Base-by-base conservation (phyloP, 2,113 vertebrate species). In the Hystrix brachyura region DNA sequence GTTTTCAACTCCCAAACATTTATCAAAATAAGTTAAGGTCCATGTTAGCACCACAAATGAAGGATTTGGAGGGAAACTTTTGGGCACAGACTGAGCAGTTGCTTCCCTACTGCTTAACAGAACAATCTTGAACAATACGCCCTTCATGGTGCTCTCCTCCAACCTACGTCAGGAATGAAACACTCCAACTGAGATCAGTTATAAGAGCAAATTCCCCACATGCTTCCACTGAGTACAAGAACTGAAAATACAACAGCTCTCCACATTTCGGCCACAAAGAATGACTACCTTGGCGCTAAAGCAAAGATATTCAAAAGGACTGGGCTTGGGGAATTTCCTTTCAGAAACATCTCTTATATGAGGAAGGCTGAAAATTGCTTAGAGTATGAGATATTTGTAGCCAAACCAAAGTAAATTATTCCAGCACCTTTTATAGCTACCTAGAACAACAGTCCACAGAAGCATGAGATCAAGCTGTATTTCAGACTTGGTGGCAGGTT, bases 131-230 rank as follows among this genome's bases (percentile, higher is more conserved):
- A 98, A 96, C 96, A 97, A 98, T 90, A 90, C 89, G 95, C 96
- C 93, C 91, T 98, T 97, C 48, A 82, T 95, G 98, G 98, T 95
- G 97, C 90, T 95, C 97, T 98, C 96, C 96, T 98, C 80, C 83
- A 97, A 96, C 97, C 80, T 97, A 97, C n/a, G 62, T 98, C 97
- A 90, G 97, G 96, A 98, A 98, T 95, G 96, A 98, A 98, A 98
- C 95, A 96, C 95, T 98, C 96, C 90, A 95, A 95, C 80, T 96
- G 97, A 96, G 96, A 98, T 98, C 97, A 95, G 93, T 94, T 98
- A 97, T 95, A 98, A 97, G 6, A 55, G 94, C 97, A 98, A 98
- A 98, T 96, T 97, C 69, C 87, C 96, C 78, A 74, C 94, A 95
- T 95, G 93, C 97, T 98, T 98, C 95, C 93, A 97, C 59, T 57